These are phyloP conservation scores for Ianthella basta DNA, from an alignment of 37 sponge, comb jelly and placozoan genomes.

Conservation along the genomic window DNA sequence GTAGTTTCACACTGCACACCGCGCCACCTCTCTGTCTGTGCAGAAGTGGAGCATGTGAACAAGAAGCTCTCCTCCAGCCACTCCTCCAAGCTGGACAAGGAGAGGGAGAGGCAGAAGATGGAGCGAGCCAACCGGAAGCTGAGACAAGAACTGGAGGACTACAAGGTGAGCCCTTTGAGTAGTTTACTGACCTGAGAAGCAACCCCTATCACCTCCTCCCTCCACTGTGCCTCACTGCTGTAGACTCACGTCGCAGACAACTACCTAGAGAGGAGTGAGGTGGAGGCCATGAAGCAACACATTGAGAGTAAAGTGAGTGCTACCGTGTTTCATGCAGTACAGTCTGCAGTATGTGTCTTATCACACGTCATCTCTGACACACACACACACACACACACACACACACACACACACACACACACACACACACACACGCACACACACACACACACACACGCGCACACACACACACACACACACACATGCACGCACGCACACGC, in stretches of 20 bases:
- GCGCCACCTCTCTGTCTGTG: background rate
- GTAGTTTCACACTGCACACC: background rate
- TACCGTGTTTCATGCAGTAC: no score
- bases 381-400: no score
- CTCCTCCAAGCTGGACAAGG: background rate
- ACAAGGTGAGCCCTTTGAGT: conserved; percentile 27
- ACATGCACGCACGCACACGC: no score
- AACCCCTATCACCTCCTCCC: no score
- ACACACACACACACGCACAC: no score
- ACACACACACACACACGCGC: no score
- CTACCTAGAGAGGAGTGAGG: conserved; percentile 35
- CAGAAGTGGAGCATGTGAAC: conserved; percentile 5
- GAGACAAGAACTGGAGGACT: conserved; percentile 37
- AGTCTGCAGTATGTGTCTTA: no score
- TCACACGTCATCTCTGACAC: no score
- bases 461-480: no score
- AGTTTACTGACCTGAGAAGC: no score
- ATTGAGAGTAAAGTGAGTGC: conserved; percentile 53
- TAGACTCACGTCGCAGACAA: conserved; percentile 40
- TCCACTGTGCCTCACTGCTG: no score
- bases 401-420: no score
- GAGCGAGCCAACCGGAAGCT: conserved; percentile 42
- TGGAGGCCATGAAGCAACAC: conserved; percentile 37
- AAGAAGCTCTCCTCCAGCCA: background rate
- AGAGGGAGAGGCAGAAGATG: conserved; percentile 33